Percentiles rank a stretch among this genome's conserved stretches.
Evolutionary conservation across 2,113 vertebrate species (phyloP).

Genomic region (Asarcornis scutulata): DNA sequence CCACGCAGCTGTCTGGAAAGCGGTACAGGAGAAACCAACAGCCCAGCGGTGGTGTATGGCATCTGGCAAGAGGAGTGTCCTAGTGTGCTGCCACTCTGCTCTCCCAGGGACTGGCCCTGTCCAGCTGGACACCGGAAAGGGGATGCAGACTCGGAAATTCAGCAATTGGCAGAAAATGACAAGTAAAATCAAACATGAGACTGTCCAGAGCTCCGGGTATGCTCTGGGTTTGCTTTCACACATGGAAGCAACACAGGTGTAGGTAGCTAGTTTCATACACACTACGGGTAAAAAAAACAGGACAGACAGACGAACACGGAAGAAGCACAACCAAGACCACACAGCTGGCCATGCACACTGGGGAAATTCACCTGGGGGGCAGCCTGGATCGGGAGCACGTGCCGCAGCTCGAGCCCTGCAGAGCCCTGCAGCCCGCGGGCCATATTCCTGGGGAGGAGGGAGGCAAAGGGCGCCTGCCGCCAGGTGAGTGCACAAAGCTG

Average conservation of each 20-base stretch:
- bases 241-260: background rate
- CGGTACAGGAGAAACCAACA: background rate
- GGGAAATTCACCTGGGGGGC: background rate
- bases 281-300: background rate
- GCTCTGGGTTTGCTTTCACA: background rate
- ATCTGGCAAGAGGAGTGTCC: background rate
- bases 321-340: slow-evolving; percentile 21
- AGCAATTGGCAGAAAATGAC: background rate
- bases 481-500: background rate
- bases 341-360: slow-evolving; percentile 21
- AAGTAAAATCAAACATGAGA: background rate
- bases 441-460: background rate
- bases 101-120: background rate
- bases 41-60: background rate
- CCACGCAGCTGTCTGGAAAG: background rate
- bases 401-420: background rate
- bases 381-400: background rate
- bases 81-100: background rate
- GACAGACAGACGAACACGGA: background rate
- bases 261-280: background rate
- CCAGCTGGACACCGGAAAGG: background rate
- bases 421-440: background rate
- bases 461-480: background rate
- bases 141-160: background rate
- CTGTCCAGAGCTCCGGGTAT: background rate